Conservation (phyloP, 2,797 vertebrate species). For the Rhincodon typus region DNA sequence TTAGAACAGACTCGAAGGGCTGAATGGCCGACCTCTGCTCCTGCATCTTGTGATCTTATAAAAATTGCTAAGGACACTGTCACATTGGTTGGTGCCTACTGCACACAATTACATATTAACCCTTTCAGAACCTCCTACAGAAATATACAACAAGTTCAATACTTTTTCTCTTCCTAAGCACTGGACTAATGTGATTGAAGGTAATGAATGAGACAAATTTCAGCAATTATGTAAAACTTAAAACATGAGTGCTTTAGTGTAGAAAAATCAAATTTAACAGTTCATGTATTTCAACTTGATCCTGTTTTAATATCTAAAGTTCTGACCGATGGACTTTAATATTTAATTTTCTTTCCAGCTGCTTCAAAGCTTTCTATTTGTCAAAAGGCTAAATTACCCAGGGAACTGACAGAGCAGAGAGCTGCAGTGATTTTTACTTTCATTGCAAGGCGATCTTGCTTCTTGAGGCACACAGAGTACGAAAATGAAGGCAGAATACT, state of each 20-base stretch:
- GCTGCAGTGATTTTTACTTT: not conserved
- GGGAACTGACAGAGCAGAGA: not conserved
- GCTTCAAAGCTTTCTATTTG: slow-evolving; percentile 13
- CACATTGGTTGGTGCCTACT: too few relatives aligned
- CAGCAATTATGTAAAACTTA: not conserved
- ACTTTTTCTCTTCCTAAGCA: not conserved
- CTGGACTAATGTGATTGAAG: not conserved
- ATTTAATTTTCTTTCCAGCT: not conserved
- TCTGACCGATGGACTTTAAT: not conserved
- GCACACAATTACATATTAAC: too few relatives aligned
- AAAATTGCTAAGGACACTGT: too few relatives aligned
- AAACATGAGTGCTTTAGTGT: not conserved
- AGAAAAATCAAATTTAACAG: slow-evolving; percentile 7
- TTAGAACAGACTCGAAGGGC: too few relatives aligned
- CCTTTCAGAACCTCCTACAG: too few relatives aligned
- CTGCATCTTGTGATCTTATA: too few relatives aligned
- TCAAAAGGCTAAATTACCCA: not conserved
- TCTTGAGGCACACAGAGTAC: too few relatives aligned
- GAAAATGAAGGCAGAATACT: not conserved
- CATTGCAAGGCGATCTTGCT: not conserved
- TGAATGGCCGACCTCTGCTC: too few relatives aligned
- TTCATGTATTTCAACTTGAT: not conserved
- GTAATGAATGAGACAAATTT: not conserved
- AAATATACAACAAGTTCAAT: too few relatives aligned
- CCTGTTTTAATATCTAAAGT: slow-evolving; percentile 7